These are phyloP conservation scores for Aythya baeri DNA, from an alignment of 2,113 vertebrate genomes.

Conservation along the genomic window DNA sequence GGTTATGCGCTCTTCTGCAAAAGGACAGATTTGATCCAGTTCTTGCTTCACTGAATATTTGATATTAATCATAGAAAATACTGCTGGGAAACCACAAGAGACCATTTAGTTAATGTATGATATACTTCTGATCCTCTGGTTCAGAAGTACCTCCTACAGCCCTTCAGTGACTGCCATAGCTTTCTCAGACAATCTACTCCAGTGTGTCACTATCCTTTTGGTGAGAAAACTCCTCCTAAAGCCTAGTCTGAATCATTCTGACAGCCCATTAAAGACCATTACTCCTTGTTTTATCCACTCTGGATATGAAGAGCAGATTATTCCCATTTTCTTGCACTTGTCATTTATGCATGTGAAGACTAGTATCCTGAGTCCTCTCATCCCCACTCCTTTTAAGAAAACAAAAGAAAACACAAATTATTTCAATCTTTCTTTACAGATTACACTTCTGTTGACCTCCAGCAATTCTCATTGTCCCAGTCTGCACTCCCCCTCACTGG, in stretches of 20 bases:
- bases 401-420: not conserved
- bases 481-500: not conserved
- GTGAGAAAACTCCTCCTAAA: not conserved
- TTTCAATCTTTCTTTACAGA: not conserved
- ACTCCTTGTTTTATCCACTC: not conserved
- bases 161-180: not conserved
- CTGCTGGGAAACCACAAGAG: not conserved
- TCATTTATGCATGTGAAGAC: not conserved
- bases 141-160: not conserved
- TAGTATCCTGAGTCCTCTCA: not conserved
- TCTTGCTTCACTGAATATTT: slow-evolving; percentile 2
- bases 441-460: not conserved
- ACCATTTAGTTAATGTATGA: not conserved
- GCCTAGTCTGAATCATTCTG: not conserved
- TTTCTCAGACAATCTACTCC: not conserved
- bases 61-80: not conserved
- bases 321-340: not conserved
- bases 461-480: not conserved
- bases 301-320: not conserved
- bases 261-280: not conserved
- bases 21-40: not conserved
- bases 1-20: not conserved
- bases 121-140: not conserved
- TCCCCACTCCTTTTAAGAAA: not conserved
- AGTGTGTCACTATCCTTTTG: not conserved